Percentiles rank a stretch among this genome's conserved stretches.
phyloP scores from a whole-genome alignment of 2,113 vertebrate genomes.

The Daphoenositta chrysoptera region DNA sequence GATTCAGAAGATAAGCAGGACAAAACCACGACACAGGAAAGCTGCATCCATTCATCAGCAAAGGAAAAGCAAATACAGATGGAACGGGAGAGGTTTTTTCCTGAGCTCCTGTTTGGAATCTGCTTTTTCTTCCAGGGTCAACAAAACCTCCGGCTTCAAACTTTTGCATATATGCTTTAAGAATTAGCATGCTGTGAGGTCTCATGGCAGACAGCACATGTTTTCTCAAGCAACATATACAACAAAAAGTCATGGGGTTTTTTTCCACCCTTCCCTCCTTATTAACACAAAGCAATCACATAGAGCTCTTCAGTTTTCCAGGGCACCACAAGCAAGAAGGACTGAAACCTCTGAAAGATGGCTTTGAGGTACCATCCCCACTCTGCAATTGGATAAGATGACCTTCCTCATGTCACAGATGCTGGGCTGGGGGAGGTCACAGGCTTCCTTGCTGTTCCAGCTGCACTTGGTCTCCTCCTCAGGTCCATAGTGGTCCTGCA shows the following conservation, averaged over 20 bases:
- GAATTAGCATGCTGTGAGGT: not conserved
- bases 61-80: not conserved
- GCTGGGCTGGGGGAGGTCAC: not conserved
- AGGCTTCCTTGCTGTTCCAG: not conserved
- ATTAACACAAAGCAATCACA: not conserved
- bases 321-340: not conserved
- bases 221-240: not conserved
- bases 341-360: not conserved
- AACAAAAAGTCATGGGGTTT: not conserved
- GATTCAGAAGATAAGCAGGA: not conserved
- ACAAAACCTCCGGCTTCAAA: not conserved
- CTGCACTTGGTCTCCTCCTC: not conserved
- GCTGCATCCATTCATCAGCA: not conserved
- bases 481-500: not conserved
- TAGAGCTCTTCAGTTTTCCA: not conserved
- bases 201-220: accelerated
- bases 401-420: not conserved
- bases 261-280: not conserved
- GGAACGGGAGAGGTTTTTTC: not conserved
- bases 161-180: not conserved
- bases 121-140: not conserved
- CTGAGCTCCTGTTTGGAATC: not conserved
- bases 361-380: not conserved
- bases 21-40: not conserved
- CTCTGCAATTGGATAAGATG: not conserved